Evolutionary conservation across 2,888 invertebrate genomes (phyloP).

Genomic region (Esperia sulphurella): DNA sequence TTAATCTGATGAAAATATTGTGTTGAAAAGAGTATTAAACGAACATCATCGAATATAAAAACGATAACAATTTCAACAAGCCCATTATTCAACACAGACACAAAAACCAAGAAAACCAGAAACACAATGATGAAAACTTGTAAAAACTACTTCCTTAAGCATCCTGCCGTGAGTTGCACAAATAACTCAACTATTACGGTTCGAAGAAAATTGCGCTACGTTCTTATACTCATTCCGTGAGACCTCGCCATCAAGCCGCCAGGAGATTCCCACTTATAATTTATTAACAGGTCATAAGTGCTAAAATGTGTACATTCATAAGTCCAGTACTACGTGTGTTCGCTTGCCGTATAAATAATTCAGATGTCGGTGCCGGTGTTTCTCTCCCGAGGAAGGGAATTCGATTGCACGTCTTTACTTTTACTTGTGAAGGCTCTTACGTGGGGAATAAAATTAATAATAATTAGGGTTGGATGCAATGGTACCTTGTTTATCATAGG

Average conservation of each 20-base stretch:
- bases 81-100: constrained; percentile 9
- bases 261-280: constrained; percentile 61
- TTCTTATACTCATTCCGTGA: constrained; percentile 40
- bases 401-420: constrained; percentile 46
- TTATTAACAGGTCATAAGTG: constrained; percentile 76
- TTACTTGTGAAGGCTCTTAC: constrained; percentile 25
- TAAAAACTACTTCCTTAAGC: constrained; percentile 36
- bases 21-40: not conserved
- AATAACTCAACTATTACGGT: constrained; percentile 36
- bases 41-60: not conserved
- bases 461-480: constrained; percentile 10
- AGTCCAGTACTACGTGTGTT: constrained; percentile 58
- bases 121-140: constrained; percentile 28
- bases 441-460: constrained; percentile 40
- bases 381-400: constrained; percentile 34
- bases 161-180: constrained; percentile 48
- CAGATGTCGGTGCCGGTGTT: constrained; percentile 37
- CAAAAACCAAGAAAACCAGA: constrained; percentile 21
- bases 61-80: not conserved
- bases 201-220: constrained; percentile 16
- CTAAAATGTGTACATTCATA: constrained; percentile 74
- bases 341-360: constrained; percentile 63
- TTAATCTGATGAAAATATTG: too few species aligned
- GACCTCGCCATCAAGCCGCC: constrained; percentile 45
- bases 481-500: constrained; percentile 8